Evolutionary conservation across 2,888 invertebrate genomes (phyloP).

Genomic region (Acrobasis repandana): DNA sequence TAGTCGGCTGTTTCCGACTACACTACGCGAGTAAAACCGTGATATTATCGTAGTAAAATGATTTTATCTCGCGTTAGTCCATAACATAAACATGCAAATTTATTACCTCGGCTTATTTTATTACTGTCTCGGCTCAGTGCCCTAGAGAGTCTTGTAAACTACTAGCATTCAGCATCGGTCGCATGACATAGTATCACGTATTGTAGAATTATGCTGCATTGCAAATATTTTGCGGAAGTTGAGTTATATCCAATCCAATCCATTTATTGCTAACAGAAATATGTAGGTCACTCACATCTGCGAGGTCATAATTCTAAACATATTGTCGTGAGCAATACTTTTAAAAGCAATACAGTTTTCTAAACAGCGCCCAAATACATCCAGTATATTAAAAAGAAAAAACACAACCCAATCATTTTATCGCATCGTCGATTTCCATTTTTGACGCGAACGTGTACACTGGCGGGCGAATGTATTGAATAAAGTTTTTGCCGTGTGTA

Average conservation of each 20-base stretch:
- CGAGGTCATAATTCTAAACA: neutral
- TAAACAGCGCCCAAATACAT: conserved; percentile 6
- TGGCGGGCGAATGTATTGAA: conserved; percentile 25
- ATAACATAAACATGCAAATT: too few species aligned
- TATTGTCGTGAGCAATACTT: conserved; percentile 5
- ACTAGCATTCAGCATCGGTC: too few species aligned
- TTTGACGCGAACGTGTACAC: conserved; percentile 21
- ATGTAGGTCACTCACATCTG: neutral
- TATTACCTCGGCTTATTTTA: too few species aligned
- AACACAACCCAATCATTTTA: conserved; percentile 19
- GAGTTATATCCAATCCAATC: neutral
- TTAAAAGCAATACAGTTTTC: conserved; percentile 4
- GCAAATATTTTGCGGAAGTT: too few species aligned
- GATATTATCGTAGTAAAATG: too few species aligned
- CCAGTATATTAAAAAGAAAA: conserved; percentile 5
- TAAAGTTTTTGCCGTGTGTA: conserved; percentile 20
- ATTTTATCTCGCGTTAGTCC: too few species aligned
- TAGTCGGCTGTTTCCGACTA: too few species aligned
- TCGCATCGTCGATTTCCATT: conserved; percentile 21
- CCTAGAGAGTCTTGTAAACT: too few species aligned
- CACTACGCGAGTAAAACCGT: too few species aligned
- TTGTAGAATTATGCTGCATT: too few species aligned
- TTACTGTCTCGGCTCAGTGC: too few species aligned
- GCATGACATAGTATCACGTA: too few species aligned
- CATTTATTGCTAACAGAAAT: neutral